Percentiles rank a stretch among this genome's conserved stretches.
These are phyloP conservation scores for Orchesella flavescens DNA, from an alignment of 2,888 invertebrate genomes.

Conservation along the genomic window DNA sequence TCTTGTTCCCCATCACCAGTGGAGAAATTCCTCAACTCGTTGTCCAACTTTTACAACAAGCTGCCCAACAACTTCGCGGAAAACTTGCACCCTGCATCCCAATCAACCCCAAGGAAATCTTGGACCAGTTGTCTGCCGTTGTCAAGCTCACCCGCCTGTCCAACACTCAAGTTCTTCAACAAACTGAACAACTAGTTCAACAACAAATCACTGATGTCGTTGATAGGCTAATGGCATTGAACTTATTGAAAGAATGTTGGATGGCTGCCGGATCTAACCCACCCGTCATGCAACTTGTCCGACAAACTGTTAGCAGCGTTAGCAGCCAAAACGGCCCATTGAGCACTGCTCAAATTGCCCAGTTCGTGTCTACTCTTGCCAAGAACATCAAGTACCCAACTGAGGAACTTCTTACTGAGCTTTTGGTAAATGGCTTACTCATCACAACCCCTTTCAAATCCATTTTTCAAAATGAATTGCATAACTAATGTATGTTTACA, in stretches of 20 bases:
- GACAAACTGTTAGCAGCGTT: neutral
- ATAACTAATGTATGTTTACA: too few species aligned
- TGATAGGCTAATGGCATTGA: slow-evolving; percentile 12
- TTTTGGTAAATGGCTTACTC: slow-evolving; percentile 39
- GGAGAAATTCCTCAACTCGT: slow-evolving; percentile 25
- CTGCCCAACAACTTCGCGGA: slow-evolving; percentile 44
- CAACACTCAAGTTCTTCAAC: slow-evolving; percentile 2
- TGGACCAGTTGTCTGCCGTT: slow-evolving; percentile 23
- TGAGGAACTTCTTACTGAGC: slow-evolving; percentile 72
- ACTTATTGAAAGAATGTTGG: slow-evolving; percentile 26
- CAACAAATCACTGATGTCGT: slow-evolving; percentile 16
- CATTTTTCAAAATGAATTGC: too few species aligned
- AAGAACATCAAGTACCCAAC: slow-evolving; percentile 73
- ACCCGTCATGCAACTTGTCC: neutral
- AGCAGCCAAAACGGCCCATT: slow-evolving; percentile 64
- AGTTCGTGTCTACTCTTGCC: slow-evolving; percentile 72
- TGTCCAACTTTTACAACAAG: slow-evolving; percentile 11
- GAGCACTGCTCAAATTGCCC: slow-evolving; percentile 69
- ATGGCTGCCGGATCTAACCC: slow-evolving; percentile 30
- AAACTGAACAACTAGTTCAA: slow-evolving; percentile 24
- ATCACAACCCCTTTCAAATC: too few species aligned
- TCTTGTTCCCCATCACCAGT: slow-evolving; percentile 31
- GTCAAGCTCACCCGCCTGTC: slow-evolving; percentile 31
- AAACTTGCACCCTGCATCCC: slow-evolving; percentile 2
- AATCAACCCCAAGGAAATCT: neutral